Evolutionary conservation across 2,888 invertebrate species (phyloP).

Genomic region (Drosophila algonquin): DNA sequence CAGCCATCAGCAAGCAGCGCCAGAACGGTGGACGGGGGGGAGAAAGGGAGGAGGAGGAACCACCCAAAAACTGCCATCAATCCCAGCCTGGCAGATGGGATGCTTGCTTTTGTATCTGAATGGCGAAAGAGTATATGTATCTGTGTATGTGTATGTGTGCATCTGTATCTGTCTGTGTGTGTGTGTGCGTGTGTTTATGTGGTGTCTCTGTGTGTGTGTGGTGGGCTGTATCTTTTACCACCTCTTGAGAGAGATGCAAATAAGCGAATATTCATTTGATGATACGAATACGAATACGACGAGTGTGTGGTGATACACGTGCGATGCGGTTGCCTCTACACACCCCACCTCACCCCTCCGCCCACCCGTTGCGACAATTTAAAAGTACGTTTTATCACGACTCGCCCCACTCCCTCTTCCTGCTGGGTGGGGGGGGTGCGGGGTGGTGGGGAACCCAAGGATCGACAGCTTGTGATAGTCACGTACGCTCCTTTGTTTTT

Average conservation of each 20-base stretch:
- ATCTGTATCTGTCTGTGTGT: too few species aligned
- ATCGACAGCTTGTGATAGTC: slow-evolving; percentile 78
- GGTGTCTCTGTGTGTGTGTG: background rate
- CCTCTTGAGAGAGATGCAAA: slow-evolving; percentile 66
- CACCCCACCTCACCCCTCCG: background rate
- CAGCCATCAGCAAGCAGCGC: slow-evolving; percentile 49
- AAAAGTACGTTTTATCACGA: slow-evolving; percentile 73
- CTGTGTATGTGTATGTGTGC: too few species aligned
- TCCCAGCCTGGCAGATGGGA: slow-evolving; percentile 22
- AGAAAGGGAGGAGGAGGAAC: slow-evolving; percentile 14
- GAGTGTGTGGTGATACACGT: slow-evolving; percentile 52
- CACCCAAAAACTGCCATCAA: slow-evolving; percentile 35
- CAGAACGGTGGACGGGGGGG: too few species aligned
- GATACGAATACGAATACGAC: slow-evolving; percentile 55
- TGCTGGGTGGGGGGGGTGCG: background rate
- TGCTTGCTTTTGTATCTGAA: too few species aligned
- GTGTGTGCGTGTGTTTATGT: background rate
- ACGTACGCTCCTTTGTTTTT: slow-evolving; percentile 71
- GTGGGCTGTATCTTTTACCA: slow-evolving; percentile 51
- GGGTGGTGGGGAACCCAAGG: slow-evolving; percentile 6
- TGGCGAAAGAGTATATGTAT: too few species aligned
- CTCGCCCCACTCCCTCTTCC: slow-evolving; percentile 1
- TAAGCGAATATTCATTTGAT: slow-evolving; percentile 79
- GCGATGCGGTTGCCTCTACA: slow-evolving; percentile 45
- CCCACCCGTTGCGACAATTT: slow-evolving; percentile 59